Base-by-base conservation (phyloP, 1,140 invertebrate species). In the Tetranychus urticae region DNA sequence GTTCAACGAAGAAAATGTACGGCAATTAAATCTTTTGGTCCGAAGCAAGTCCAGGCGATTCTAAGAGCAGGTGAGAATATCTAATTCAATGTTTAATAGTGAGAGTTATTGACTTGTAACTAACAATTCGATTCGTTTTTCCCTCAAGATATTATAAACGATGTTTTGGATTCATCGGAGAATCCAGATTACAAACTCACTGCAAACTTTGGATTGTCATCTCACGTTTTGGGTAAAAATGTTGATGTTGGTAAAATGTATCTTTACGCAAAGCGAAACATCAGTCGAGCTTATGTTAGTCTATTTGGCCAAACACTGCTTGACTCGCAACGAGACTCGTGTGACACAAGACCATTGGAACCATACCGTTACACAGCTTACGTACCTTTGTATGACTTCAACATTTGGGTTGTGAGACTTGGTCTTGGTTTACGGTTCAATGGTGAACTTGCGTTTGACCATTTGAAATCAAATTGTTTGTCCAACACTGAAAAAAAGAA, bases 181-280 rank as follows among this genome's bases (percentile, higher is more conserved):
- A 61, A 61, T 12, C 50, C 50, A 14, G 61, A 66, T n/a, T 64
- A 64, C 33, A 66, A 66, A 58, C 36, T 66, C 7, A 55, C 65
- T 35, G 59, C 64, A 14, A 59, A 64, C 14, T 65, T 66, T 56
- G 60, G 58, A 2, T 55, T 61, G 3, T 60, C 52, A n/a, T 31
- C 63, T 5, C 62, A 66, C 46, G 63, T 66, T 46, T 55, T 66
- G 4, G 65, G 65, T 39, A 58, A 63, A 34, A 35, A 65, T 61
- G 56, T 65, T 8, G 62, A 66, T 48, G 58, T 66, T 23, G 65
- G 65, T 10, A 54, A 58, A 7, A 63, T 66, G 47, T 62, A 62
- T 47, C 52, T 66, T 12, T 64, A 63, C 35, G 62, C 61, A 31
- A 42, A 60, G 39, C 59, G 52, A 42, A 60, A 64, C 8, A 54